These are phyloP conservation scores for Hyposoter dolosus DNA, from an alignment of 2,888 invertebrate genomes.

Conservation along the genomic window DNA sequence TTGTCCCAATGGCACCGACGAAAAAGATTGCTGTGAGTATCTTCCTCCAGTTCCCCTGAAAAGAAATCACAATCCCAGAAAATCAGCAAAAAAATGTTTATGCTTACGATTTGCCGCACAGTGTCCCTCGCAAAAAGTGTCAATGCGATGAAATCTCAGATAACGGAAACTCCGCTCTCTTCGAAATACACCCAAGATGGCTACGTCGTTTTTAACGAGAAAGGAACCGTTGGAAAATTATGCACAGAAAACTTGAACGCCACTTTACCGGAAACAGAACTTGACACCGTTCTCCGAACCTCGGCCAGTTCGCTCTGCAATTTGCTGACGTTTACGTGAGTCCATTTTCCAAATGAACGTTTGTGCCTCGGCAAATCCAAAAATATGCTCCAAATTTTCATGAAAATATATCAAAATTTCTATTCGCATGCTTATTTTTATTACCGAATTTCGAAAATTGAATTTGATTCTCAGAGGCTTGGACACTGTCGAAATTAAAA, in stretches of 20 bases:
- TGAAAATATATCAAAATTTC: not conserved
- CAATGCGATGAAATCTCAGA: slow-evolving; percentile 87
- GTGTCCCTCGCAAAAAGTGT: slow-evolving; percentile 92
- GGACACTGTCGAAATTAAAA: slow-evolving; percentile 88
- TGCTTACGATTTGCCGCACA: slow-evolving; percentile 79
- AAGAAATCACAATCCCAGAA: not conserved
- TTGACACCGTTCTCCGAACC: slow-evolving; percentile 87
- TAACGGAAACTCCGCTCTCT: slow-evolving; percentile 89
- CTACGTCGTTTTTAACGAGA: slow-evolving; percentile 94
- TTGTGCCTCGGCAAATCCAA: not conserved
- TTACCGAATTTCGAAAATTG: not conserved
- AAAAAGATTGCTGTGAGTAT: slow-evolving; percentile 93
- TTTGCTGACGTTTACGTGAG: slow-evolving; percentile 91
- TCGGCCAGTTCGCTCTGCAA: slow-evolving; percentile 92
- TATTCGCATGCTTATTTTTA: not conserved
- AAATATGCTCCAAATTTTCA: not conserved
- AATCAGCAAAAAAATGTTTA: slow-evolving; percentile 10
- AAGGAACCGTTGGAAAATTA: slow-evolving; percentile 92
- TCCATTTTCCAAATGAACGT: slow-evolving; percentile 48
- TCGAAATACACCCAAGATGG: slow-evolving; percentile 90
- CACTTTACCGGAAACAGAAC: slow-evolving; percentile 85
- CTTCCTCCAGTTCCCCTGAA: not conserved
- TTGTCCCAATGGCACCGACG: slow-evolving; percentile 95
- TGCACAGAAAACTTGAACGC: slow-evolving; percentile 92
- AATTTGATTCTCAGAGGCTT: slow-evolving; percentile 87